Conservation (phyloP, 2,888 invertebrate genomes). For the Brachypalpus laphriformis region DNA sequence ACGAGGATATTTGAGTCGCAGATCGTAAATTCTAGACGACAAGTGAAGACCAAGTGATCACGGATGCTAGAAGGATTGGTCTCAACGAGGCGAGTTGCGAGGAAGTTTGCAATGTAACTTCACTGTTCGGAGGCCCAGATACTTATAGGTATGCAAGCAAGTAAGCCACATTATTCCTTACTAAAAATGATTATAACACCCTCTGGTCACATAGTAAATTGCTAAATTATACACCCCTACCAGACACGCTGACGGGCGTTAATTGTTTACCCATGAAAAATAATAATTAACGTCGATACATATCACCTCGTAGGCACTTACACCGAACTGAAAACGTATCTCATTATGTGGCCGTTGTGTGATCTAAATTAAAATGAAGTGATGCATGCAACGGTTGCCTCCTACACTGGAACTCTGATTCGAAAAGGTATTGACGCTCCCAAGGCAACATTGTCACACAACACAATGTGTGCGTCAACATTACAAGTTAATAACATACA, state of each 20-base stretch:
- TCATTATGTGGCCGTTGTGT: slow-evolving; percentile 60
- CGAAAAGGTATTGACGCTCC: slow-evolving; percentile 23
- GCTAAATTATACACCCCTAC: slow-evolving; percentile 1
- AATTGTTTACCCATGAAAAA: slow-evolving; percentile 11
- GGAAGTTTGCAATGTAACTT: no score
- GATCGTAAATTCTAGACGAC: no score
- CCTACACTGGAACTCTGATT: slow-evolving; percentile 1
- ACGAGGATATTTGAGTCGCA: no score
- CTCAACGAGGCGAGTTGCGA: no score
- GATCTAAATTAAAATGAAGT: slow-evolving; percentile 66
- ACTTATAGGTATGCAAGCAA: no score
- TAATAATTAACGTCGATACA: slow-evolving; percentile 12
- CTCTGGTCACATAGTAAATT: background rate
- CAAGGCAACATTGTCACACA: slow-evolving; percentile 31
- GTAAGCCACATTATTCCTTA: no score
- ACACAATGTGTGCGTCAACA: slow-evolving; percentile 40
- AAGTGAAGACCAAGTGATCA: no score
- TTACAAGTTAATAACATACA: slow-evolving; percentile 17
- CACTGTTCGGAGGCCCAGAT: no score
- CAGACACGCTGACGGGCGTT: background rate
- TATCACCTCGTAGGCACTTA: background rate
- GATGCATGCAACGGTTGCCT: slow-evolving; percentile 46
- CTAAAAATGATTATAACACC: background rate
- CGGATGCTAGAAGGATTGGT: no score
- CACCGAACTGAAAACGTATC: slow-evolving; percentile 35